These are phyloP conservation scores for Cryptotermes secundus DNA, from an alignment of 1,140 invertebrate species.

Conservation along the genomic window DNA sequence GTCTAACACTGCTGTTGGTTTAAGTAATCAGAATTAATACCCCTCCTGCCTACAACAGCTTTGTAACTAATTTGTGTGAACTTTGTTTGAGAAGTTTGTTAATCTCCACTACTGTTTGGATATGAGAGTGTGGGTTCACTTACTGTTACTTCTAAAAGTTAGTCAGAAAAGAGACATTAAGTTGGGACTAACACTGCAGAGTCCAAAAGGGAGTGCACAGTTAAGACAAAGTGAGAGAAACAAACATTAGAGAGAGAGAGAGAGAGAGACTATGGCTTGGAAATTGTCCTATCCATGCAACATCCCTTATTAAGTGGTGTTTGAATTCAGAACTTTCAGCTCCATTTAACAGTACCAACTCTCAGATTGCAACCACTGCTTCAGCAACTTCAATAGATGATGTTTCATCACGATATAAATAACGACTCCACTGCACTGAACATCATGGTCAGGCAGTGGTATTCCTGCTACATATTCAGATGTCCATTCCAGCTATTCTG, in stretches of 20 bases:
- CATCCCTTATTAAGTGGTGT: background rate
- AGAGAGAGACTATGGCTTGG: background rate
- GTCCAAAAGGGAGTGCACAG: background rate
- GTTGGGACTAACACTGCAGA: background rate
- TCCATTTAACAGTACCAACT: background rate
- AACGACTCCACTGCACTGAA: no score
- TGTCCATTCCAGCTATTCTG: no score
- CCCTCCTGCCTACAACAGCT: background rate
- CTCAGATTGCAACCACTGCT: background rate
- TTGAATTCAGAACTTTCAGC: background rate
- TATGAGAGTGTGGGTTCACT: background rate
- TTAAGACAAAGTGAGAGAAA: no score
- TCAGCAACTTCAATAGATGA: background rate
- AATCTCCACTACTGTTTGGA: background rate
- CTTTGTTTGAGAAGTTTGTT: conserved; percentile 5
- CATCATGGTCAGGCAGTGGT: no score
- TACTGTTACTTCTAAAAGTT: background rate
- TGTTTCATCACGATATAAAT: no score
- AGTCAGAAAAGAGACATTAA: background rate
- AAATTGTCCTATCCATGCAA: background rate
- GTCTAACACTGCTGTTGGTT: background rate
- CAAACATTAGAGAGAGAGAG: background rate
- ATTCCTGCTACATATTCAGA: no score
- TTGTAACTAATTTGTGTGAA: background rate
- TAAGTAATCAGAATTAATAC: background rate